Percentiles rank a stretch among this genome's conserved stretches.
Evolutionary conservation across 2,888 invertebrate species (phyloP).

Genomic region (Pollenia labialis): DNA sequence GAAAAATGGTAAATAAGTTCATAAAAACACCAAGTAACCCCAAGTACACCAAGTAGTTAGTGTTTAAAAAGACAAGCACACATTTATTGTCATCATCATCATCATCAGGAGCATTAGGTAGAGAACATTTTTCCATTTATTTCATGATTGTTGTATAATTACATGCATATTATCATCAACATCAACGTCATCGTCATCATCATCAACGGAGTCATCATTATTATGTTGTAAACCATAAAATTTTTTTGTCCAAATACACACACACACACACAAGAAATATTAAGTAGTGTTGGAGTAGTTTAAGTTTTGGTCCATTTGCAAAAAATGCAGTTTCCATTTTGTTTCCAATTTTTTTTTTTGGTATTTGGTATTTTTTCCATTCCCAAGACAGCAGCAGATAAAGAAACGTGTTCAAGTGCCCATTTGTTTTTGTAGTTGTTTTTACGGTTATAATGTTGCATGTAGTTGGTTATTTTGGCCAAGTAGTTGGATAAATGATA

Average conservation of each 20-base stretch:
- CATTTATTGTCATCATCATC: slow-evolving; percentile 39
- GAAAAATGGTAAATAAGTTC: background rate
- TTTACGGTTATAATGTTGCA: slow-evolving; percentile 40
- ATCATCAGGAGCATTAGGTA: slow-evolving; percentile 29
- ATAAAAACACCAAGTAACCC: slow-evolving; percentile 15
- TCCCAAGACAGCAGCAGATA: slow-evolving; percentile 20
- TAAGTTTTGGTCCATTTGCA: slow-evolving; percentile 45
- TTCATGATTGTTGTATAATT: slow-evolving; percentile 53
- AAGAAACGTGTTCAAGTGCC: slow-evolving; percentile 79
- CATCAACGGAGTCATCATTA: slow-evolving; percentile 24
- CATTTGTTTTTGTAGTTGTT: slow-evolving; percentile 31
- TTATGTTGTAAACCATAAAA: slow-evolving; percentile 42
- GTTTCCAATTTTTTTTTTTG: background rate
- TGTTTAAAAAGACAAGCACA: slow-evolving; percentile 46
- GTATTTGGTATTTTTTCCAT: slow-evolving; percentile 11
- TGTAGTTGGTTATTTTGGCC: slow-evolving; percentile 35
- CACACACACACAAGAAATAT: slow-evolving; percentile 2
- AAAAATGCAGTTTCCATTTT: background rate
- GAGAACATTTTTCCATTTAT: slow-evolving; percentile 44
- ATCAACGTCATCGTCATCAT: slow-evolving; percentile 18
- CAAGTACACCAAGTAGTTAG: slow-evolving; percentile 54
- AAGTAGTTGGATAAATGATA: slow-evolving; percentile 52
- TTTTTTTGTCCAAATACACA: slow-evolving; percentile 3
- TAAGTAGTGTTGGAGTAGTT: slow-evolving; percentile 39
- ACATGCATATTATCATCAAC: slow-evolving; percentile 49